These are phyloP conservation scores for Paracanthobrama guichenoti DNA, from an alignment of 2,113 vertebrate species.

Conservation along the genomic window DNA sequence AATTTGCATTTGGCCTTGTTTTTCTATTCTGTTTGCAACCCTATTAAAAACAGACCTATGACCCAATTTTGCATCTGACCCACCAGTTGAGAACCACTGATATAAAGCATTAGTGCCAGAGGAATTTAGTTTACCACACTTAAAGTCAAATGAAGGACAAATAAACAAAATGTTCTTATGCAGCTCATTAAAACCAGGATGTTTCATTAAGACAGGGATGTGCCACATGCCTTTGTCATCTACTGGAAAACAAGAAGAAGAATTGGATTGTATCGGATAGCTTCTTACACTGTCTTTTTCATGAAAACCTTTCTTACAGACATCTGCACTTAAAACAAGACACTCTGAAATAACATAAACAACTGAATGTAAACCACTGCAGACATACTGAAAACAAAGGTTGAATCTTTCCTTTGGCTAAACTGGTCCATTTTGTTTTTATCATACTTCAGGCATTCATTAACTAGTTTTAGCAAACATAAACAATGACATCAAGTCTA, in stretches of 20 bases:
- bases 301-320: conserved; percentile 8
- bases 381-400: conserved; percentile 69
- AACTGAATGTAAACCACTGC: conserved; percentile 68
- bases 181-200: conserved; percentile 67
- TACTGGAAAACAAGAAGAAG: neutral
- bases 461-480: conserved; percentile 68
- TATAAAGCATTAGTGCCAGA: neutral
- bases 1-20: neutral
- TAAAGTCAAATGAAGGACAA: conserved; percentile 74
- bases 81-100: neutral
- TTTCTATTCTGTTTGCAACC: neutral
- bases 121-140: conserved; percentile 46
- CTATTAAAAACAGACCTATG: neutral
- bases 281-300: neutral
- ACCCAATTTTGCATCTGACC: neutral
- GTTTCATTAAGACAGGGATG: conserved; percentile 35
- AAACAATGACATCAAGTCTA: conserved; percentile 32
- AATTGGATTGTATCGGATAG: neutral
- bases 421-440: conserved; percentile 63
- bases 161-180: conserved; percentile 57
- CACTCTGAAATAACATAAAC: conserved; percentile 5
- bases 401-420: conserved; percentile 70
- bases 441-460: conserved; percentile 70
- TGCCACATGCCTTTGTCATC: neutral
- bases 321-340: conserved; percentile 7